A percentile compares a stretch with the other conserved stretches of the same genome.
These are phyloP conservation scores for Ornithoptera alexandrae DNA, from an alignment of 2,888 invertebrate species.

Conservation along the genomic window DNA sequence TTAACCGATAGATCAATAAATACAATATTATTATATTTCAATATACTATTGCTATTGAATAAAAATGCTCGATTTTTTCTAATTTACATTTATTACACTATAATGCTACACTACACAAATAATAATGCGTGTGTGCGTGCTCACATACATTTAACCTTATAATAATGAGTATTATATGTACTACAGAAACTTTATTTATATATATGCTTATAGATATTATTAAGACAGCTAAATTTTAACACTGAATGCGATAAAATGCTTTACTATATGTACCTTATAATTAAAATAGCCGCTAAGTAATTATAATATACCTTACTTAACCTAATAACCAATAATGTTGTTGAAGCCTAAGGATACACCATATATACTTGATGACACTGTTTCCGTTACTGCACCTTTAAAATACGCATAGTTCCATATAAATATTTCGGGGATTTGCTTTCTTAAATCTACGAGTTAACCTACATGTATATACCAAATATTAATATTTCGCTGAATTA, in stretches of 20 bases:
- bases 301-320: slow-evolving; percentile 29
- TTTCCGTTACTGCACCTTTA: neutral
- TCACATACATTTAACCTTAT: slow-evolving; percentile 47
- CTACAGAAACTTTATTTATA: slow-evolving; percentile 49
- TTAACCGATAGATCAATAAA: too few species aligned
- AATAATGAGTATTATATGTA: slow-evolving; percentile 76
- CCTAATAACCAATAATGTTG: slow-evolving; percentile 18
- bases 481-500: neutral
- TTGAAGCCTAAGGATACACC: slow-evolving; percentile 27
- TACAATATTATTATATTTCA: too few species aligned
- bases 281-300: slow-evolving; percentile 44
- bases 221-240: slow-evolving; percentile 50
- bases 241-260: slow-evolving; percentile 65
- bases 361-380: slow-evolving; percentile 47
- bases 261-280: slow-evolving; percentile 36
- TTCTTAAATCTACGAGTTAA: slow-evolving; percentile 17
- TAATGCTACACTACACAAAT: slow-evolving; percentile 47
- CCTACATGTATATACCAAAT: neutral
- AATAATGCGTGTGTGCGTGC: slow-evolving; percentile 59
- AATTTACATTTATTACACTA: slow-evolving; percentile 31
- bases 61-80: neutral
- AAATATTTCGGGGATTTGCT: neutral
- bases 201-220: neutral
- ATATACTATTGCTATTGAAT: too few species aligned
- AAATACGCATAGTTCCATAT: slow-evolving; percentile 10